Percentiles rank a stretch among this genome's conserved stretches.
These are phyloP conservation scores for Tholera decimalis DNA, from an alignment of 2,888 invertebrate genomes.

Conservation along the genomic window DNA sequence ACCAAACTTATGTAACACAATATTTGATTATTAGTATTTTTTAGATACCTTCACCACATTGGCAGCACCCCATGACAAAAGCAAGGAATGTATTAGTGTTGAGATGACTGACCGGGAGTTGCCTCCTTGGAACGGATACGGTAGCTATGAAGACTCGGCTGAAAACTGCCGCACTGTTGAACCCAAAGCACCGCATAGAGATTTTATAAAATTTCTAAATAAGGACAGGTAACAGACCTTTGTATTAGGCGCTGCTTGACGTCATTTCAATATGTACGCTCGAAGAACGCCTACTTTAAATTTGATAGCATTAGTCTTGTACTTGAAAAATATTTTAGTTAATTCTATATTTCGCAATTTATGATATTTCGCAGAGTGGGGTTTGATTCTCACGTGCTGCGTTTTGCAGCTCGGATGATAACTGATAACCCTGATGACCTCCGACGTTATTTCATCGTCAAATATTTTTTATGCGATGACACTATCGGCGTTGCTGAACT, in stretches of 20 bases:
- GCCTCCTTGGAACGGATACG: constrained; percentile 98
- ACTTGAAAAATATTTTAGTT: too few relatives aligned
- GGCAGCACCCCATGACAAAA: constrained; percentile 83
- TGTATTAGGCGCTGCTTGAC: not conserved
- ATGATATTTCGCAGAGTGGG: constrained; percentile 90
- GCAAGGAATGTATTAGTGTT: constrained; percentile 75
- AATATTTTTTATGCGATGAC: constrained; percentile 96
- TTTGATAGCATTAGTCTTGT: too few relatives aligned
- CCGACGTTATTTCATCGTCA: constrained; percentile 95
- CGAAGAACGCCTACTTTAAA: not conserved
- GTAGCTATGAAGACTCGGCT: constrained; percentile 97
- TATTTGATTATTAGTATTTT: constrained; percentile 12
- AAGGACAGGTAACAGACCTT: constrained; percentile 92
- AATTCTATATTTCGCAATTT: too few relatives aligned
- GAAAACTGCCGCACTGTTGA: constrained; percentile 96
- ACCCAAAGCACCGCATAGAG: constrained; percentile 94
- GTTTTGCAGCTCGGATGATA: constrained; percentile 95
- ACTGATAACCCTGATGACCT: constrained; percentile 93
- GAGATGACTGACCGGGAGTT: constrained; percentile 86
- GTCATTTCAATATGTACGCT: not conserved
- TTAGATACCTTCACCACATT: constrained; percentile 93
- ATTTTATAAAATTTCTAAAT: constrained; percentile 95
- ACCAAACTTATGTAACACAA: not conserved
- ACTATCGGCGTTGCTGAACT: constrained; percentile 96
- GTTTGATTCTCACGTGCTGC: constrained; percentile 94